These are phyloP conservation scores for Manacus vitellinus DNA, from an alignment of 2,113 vertebrate species.

Conservation along the genomic window DNA sequence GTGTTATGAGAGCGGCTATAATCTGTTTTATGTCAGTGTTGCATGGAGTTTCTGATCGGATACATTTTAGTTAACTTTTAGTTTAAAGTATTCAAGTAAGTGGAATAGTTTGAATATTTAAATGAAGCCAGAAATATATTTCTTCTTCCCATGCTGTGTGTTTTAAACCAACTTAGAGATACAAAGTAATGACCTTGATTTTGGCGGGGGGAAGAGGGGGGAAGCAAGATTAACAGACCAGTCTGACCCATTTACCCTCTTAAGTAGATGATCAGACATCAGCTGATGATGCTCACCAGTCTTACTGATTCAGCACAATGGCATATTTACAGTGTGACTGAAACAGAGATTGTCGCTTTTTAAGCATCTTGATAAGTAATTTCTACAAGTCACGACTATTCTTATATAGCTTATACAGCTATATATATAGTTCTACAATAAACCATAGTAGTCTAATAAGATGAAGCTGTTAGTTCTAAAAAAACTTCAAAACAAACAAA, in stretches of 20 bases:
- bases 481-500: not conserved
- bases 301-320: conserved; percentile 24
- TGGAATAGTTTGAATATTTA: not conserved
- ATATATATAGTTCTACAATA: not conserved
- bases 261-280: conserved; percentile 56
- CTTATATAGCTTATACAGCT: not conserved
- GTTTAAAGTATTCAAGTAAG: not conserved
- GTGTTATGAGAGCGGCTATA: not conserved
- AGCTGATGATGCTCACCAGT: conserved; percentile 20
- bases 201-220: not conserved
- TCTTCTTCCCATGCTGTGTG: not conserved
- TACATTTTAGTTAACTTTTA: not conserved
- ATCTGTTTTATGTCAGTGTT: not conserved
- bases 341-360: not conserved
- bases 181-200: not conserved
- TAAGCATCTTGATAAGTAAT: not conserved
- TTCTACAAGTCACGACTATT: not conserved
- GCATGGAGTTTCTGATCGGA: not conserved
- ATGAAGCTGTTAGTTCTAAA: not conserved
- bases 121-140: not conserved
- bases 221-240: conserved; percentile 17
- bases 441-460: not conserved
- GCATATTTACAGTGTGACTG: not conserved
- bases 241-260: conserved; percentile 51
- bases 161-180: not conserved